Conservation (phyloP, 2,888 invertebrate genomes). For the Thumatha senex region DNA sequence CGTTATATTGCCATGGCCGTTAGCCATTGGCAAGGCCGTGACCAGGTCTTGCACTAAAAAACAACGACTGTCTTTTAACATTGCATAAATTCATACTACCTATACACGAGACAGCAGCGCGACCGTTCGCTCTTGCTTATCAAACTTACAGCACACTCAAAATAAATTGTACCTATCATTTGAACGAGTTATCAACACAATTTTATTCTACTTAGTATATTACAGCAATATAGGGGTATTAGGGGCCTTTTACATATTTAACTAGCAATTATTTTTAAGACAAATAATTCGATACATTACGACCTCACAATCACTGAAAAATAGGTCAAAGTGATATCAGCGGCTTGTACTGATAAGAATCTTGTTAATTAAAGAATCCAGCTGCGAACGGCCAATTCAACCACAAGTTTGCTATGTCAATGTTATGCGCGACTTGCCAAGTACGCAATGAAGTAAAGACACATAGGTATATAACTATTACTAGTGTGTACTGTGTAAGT, state of each 20-base stretch:
- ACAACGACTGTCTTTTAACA: slow-evolving; percentile 81
- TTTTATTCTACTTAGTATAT: slow-evolving; percentile 30
- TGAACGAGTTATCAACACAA: slow-evolving; percentile 42
- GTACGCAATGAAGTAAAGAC: slow-evolving; percentile 66
- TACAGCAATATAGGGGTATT: slow-evolving; percentile 39
- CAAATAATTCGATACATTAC: slow-evolving; percentile 48
- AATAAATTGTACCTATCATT: slow-evolving; percentile 39
- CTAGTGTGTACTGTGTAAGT: slow-evolving; percentile 45
- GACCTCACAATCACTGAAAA: slow-evolving; percentile 64
- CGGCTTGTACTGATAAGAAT: slow-evolving; percentile 73
- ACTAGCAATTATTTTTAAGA: slow-evolving; percentile 30
- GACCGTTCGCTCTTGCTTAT: slow-evolving; percentile 41
- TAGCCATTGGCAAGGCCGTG: slow-evolving; percentile 83
- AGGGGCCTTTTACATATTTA: slow-evolving; percentile 35
- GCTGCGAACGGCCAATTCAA: slow-evolving; percentile 60
- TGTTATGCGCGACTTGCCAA: slow-evolving; percentile 74
- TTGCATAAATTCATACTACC: slow-evolving; percentile 61
- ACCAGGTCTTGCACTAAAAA: slow-evolving; percentile 84
- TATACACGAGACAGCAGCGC: slow-evolving; percentile 32
- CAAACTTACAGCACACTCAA: slow-evolving; percentile 45
- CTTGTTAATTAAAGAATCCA: slow-evolving; percentile 68
- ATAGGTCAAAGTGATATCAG: slow-evolving; percentile 78
- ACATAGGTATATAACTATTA: slow-evolving; percentile 39
- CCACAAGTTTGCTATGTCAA: slow-evolving; percentile 68
- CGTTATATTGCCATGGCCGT: slow-evolving; percentile 82